phyloP scores from a whole-genome alignment of 1,140 invertebrate species.

The Drosophila nebulosa region DNA sequence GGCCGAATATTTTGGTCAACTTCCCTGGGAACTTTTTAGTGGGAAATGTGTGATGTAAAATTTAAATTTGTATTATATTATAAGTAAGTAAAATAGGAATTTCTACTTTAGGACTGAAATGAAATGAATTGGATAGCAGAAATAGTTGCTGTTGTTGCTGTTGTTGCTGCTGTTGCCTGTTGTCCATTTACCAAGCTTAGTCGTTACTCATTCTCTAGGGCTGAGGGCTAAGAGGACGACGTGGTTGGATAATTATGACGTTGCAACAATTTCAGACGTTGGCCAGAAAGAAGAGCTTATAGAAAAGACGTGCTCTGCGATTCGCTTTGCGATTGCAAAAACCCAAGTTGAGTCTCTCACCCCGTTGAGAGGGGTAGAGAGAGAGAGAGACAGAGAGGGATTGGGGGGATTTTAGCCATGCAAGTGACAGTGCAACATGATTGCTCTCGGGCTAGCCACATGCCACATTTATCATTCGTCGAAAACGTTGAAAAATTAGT shows the following conservation, averaged over 20 bases:
- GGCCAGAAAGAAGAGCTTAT: constrained; percentile 44
- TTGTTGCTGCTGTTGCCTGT: constrained; percentile 26
- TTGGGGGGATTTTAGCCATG: constrained; percentile 12
- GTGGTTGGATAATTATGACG: constrained; percentile 75
- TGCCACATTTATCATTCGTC: constrained; percentile 79
- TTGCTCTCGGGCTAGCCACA: constrained; percentile 78
- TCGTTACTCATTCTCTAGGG: constrained; percentile 74
- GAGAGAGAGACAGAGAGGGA: too few relatives aligned
- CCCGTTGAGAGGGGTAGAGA: not conserved
- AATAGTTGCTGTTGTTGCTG: constrained; percentile 32
- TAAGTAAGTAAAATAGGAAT: not conserved
- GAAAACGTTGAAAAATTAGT: constrained; percentile 79
- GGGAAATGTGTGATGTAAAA: constrained; percentile 46
- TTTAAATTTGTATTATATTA: constrained; percentile 46
- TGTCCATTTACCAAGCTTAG: constrained; percentile 66
- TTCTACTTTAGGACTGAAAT: constrained; percentile 12
- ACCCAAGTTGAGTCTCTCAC: constrained; percentile 15
- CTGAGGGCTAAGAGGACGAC: constrained; percentile 53
- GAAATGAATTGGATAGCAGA: constrained; percentile 26
- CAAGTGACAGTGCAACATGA: constrained; percentile 79
- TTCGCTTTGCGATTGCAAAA: constrained; percentile 46
- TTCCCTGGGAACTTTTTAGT: not conserved
- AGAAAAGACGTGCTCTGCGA: constrained; percentile 51
- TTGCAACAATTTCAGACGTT: constrained; percentile 69
- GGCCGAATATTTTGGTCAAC: not conserved